Evolutionary conservation across 92 coral and sea anemone genomes (phyloP).

Genomic region (Porites divaricata): DNA sequence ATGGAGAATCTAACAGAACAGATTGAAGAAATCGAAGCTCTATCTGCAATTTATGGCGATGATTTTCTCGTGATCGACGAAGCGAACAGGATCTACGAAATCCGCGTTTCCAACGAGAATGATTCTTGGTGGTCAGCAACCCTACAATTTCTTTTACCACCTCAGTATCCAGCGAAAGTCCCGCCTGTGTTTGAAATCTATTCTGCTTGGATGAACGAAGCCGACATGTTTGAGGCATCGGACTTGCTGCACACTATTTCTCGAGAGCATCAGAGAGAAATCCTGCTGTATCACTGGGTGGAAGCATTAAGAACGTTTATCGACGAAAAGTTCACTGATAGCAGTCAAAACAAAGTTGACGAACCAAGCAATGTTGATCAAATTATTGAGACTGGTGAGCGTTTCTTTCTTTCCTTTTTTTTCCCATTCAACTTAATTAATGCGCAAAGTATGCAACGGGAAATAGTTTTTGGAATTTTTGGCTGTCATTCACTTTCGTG

Average conservation of each 20-base stretch:
- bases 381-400: not conserved
- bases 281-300: conserved; percentile 85
- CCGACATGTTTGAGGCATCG: conserved; percentile 65
- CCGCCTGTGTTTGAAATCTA: conserved; percentile 90
- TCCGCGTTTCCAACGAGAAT: conserved; percentile 67
- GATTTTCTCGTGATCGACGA: conserved; percentile 83
- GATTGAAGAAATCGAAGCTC: conserved; percentile 88
- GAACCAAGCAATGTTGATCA: conserved; percentile 3
- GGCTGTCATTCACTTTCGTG: not conserved
- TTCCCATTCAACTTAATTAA: not conserved
- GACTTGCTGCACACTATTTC: conserved; percentile 66
- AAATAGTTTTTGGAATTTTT: not conserved
- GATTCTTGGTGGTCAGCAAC: conserved; percentile 80
- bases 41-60: conserved; percentile 88
- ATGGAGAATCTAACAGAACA: conserved; percentile 67
- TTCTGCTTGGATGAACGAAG: conserved; percentile 74
- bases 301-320: conserved; percentile 86
- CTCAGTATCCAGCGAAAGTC: conserved; percentile 74
- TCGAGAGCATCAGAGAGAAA: conserved; percentile 75
- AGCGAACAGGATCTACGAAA: conserved; percentile 76
- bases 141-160: conserved; percentile 77
- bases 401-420: too few species aligned
- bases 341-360: not conserved
- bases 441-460: not conserved
- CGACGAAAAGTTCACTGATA: conserved; percentile 56